Conservation (phyloP, 2,113 vertebrate genomes). For the Romanogobio albipinnatus region DNA sequence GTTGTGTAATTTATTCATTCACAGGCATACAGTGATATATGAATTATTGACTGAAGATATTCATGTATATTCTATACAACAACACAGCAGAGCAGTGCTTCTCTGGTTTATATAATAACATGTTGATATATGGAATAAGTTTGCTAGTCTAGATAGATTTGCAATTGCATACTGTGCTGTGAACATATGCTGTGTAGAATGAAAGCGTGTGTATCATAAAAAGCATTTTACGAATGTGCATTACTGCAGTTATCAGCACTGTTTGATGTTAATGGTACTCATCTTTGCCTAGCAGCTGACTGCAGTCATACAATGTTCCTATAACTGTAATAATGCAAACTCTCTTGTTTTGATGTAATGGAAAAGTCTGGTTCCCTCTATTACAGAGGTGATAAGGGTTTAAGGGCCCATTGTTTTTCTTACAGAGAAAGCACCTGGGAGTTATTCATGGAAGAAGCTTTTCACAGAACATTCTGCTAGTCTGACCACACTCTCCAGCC, state of each 20-base stretch:
- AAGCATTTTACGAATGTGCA: slow-evolving; percentile 27
- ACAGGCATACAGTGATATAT: neutral
- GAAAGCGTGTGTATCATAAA: slow-evolving; percentile 9
- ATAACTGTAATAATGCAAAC: slow-evolving; percentile 26
- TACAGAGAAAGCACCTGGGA: slow-evolving; percentile 16
- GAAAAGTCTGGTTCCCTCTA: slow-evolving; percentile 11
- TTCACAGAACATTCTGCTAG: slow-evolving; percentile 44
- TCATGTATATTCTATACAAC: neutral
- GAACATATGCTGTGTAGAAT: neutral
- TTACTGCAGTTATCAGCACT: slow-evolving; percentile 25
- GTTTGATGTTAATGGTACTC: slow-evolving; percentile 31
- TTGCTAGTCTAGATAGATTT: slow-evolving; percentile 13
- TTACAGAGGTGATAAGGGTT: slow-evolving; percentile 22
- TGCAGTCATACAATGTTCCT: slow-evolving; percentile 4
- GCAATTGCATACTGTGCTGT: neutral
- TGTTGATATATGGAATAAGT: slow-evolving; percentile 6
- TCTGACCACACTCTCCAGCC: slow-evolving; percentile 66
- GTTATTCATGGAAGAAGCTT: slow-evolving; percentile 35
- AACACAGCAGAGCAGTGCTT: neutral
- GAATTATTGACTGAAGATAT: slow-evolving; percentile 6
- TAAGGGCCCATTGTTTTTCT: slow-evolving; percentile 26
- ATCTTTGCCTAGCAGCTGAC: slow-evolving; percentile 32
- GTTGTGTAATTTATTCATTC: neutral
- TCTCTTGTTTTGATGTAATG: slow-evolving; percentile 35
- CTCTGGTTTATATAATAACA: slow-evolving; percentile 1